A percentile compares a stretch with the other conserved stretches of the same genome.
phyloP scores from a whole-genome alignment of 2,113 vertebrate genomes.

The Isichthys henryi region DNA sequence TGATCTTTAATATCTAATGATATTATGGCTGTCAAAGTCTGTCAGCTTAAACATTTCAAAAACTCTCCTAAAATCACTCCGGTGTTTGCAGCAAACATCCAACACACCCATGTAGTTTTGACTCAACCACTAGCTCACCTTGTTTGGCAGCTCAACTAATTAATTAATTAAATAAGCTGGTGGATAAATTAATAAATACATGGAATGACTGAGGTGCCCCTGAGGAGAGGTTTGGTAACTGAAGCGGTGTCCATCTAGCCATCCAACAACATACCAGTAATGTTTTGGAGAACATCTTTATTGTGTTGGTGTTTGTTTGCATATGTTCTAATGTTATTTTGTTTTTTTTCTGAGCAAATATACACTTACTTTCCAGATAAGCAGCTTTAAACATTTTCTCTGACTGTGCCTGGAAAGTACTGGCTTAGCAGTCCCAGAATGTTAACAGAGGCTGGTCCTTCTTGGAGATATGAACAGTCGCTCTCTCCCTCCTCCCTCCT shows the following conservation, averaged over 20 bases:
- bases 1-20: neutral
- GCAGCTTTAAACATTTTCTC: neutral
- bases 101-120: neutral
- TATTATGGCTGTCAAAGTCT: neutral
- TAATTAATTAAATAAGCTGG: neutral
- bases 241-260: neutral
- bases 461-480: neutral
- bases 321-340: neutral
- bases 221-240: neutral
- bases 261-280: neutral
- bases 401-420: neutral
- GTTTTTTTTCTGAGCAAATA: neutral
- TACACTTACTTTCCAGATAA: neutral
- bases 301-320: neutral
- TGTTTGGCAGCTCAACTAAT: neutral
- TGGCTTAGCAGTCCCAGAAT: neutral
- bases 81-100: neutral
- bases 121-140: neutral
- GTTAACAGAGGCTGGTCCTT: neutral
- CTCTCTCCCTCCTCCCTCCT: conserved; percentile 12
- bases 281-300: neutral
- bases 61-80: neutral
- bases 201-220: neutral
- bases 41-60: neutral
- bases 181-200: neutral